Conservation (phyloP, 2,888 invertebrate species). For the Netelia virgata region DNA sequence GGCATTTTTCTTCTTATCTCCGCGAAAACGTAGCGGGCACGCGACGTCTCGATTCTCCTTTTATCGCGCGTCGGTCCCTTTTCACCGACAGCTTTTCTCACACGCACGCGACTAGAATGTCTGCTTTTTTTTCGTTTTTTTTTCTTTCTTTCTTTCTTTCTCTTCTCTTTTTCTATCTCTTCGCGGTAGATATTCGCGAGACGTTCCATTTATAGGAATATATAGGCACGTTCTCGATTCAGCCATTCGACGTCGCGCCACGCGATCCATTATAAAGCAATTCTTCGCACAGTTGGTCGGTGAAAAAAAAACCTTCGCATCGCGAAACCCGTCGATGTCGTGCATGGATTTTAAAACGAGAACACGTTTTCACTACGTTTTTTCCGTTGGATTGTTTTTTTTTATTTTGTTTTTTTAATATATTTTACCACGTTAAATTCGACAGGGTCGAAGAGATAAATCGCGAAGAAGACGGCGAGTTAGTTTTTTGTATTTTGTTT, state of each 20-base stretch:
- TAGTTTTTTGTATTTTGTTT: no score
- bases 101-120: not conserved
- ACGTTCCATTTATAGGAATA: not conserved
- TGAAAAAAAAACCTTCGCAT: not conserved
- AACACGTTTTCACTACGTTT: not conserved
- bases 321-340: not conserved
- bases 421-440: no score
- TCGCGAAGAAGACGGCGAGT: no score
- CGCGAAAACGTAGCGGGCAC: not conserved
- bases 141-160: not conserved
- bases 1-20: constrained; percentile 17
- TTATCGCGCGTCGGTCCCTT: not conserved
- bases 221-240: not conserved
- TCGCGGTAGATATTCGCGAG: constrained; percentile 3
- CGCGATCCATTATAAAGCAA: constrained; percentile 26
- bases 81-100: not conserved
- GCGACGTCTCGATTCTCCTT: constrained; percentile 25
- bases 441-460: no score
- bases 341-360: not conserved
- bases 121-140: no score
- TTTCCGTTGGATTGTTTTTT: not conserved
- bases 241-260: not conserved
- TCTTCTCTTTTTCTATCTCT: not conserved
- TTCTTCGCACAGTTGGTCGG: not conserved
- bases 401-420: not conserved